phyloP scores from a whole-genome alignment of 35 echinoderm and acorn worm genomes.

The Apostichopus parvimensis region DNA sequence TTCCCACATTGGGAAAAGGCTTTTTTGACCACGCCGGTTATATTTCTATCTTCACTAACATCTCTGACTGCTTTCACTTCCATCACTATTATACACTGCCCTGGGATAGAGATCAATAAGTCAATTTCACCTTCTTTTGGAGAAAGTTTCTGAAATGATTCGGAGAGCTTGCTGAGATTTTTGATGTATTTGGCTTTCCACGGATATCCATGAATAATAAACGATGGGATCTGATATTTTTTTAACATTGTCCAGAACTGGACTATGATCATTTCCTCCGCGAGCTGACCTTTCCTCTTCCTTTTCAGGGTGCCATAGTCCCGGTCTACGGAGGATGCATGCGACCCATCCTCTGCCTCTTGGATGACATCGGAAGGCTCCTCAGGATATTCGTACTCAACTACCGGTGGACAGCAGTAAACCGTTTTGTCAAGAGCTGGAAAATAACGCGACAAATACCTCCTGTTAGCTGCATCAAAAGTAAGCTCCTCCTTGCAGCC shows the following conservation, averaged over 20 bases:
- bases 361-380: neutral
- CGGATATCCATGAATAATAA: slow-evolving; percentile 41
- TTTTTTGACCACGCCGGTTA: slow-evolving; percentile 2
- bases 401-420: neutral
- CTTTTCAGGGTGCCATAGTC: neutral
- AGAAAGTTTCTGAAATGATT: neutral
- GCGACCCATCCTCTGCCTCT: neutral
- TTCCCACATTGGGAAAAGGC: slow-evolving; percentile 8
- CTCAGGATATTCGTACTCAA: slow-evolving; percentile 21
- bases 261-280: slow-evolving; percentile 20
- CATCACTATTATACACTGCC: neutral
- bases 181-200: slow-evolving; percentile 17
- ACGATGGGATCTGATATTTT: slow-evolving; percentile 25
- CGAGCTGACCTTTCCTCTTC: slow-evolving; percentile 1
- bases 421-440: slow-evolving; percentile 23
- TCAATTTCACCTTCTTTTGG: slow-evolving; percentile 6
- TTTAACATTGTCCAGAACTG: slow-evolving; percentile 19
- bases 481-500: neutral
- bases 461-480: slow-evolving; percentile 20
- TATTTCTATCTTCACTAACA: neutral
- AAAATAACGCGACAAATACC: slow-evolving; percentile 11
- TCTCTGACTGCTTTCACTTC: slow-evolving; percentile 33
- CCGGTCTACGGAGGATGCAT: neutral
- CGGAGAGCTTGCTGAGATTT: neutral
- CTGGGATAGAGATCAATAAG: slow-evolving; percentile 21